Evolutionary conservation across 2,888 invertebrate species (phyloP), one percentile per base, ranked within the genome.

Genomic region (Acanthacorydalis orientalis): DNA sequence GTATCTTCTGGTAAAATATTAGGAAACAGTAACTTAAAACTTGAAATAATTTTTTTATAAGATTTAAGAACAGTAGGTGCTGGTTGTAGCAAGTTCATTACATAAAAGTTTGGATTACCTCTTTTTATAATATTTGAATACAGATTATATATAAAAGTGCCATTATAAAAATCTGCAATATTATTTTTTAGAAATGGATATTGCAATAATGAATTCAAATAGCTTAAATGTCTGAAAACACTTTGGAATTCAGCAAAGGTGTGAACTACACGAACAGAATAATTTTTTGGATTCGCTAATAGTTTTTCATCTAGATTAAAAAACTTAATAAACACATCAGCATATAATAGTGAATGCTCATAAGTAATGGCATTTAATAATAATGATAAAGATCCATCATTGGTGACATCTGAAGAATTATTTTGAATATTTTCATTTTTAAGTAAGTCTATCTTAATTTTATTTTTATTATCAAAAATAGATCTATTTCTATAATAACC

Each of bases 101-200:
- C 58, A 57, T 77, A 80, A 38, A 56, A 57, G 31, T 66, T 61
- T 1, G 78, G 64, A 55, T 79, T 69, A 0, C 59, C 51, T 16
- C 80, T 73, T 51, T 68, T 70, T 50, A 72, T 73, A 43, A 86
- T 68, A 62, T 77, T 75, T 31, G 65, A 63, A 49, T 77, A 77
- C 31, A 82, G 64, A 65, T 87, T 87, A 56, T 86, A 87, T 1
- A 83, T 60, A 62, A 86, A 79, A 0, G 83, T 81, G 0, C 87
- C 86, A 62, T 83, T 81, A 53, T 74, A 84, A 51, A 76, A 68
- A 55, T 76, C 74, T n/a, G 73, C 73, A 57, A 80, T 70, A 35
- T 68, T 64, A 38, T 75, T 71, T 52, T 67, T 62, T 34, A 68
- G 58, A 57, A 76, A 77, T 0, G 80, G 80, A 49, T 63, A 68